Percentiles rank a stretch among this genome's conserved stretches.
Evolutionary conservation across 64 coral and sea anemone genomes (phyloP).

Genomic region (Stichodactyla helianthus): DNA sequence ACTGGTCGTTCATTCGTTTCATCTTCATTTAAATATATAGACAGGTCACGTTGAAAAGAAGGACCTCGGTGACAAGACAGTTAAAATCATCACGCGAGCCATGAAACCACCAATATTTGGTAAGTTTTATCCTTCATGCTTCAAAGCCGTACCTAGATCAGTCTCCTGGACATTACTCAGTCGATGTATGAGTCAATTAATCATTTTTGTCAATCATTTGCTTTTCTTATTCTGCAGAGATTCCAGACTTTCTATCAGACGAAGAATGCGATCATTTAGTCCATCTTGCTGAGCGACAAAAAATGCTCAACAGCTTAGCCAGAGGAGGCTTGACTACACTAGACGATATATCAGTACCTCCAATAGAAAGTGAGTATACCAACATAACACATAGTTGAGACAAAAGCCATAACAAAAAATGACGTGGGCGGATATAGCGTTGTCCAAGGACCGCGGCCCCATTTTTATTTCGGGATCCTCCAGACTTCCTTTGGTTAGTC

Average conservation of each 20-base stretch:
- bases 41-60: conserved; percentile 51
- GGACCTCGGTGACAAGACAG: conserved; percentile 46
- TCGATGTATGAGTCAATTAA: too few species aligned
- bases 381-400: too few species aligned
- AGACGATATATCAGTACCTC: conserved; percentile 31
- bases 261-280: conserved; percentile 53
- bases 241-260: conserved; percentile 53
- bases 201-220: not conserved
- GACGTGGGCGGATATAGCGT: too few species aligned
- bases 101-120: conserved; percentile 71
- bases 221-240: conserved; percentile 28
- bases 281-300: conserved; percentile 29
- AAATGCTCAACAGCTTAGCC: conserved; percentile 23
- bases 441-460: too few species aligned
- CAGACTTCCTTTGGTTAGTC: too few species aligned
- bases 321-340: conserved; percentile 37
- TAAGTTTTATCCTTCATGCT: not conserved
- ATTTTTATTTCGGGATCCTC: too few species aligned
- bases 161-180: not conserved
- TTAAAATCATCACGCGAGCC: conserved; percentile 51
- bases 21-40: not conserved
- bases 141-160: not conserved
- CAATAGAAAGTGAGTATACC: conserved; percentile 27
- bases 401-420: too few species aligned
- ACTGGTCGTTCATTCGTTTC: too few species aligned